Base-by-base conservation (phyloP, 2,113 vertebrate genomes). In the Baryphthengus martii region DNA sequence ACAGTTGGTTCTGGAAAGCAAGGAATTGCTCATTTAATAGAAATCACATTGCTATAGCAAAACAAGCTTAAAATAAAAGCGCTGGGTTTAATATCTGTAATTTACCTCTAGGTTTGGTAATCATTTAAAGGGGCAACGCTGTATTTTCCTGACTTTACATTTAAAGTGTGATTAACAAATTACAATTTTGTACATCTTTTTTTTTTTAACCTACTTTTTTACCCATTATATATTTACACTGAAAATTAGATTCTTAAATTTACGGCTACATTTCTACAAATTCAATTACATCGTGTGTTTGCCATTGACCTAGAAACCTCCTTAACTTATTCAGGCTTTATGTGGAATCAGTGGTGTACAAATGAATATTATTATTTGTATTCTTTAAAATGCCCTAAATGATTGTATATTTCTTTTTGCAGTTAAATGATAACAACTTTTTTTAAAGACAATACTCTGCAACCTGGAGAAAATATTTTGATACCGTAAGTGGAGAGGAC, bases 221-320 rank as follows among this genome's bases (percentile, higher is more conserved):
- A 72, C 67, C 47, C 56, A 3, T 65, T 66, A 37, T 16, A 76
- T 39, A 25, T 83, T 77, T 77, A 24, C 13, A 39, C 18, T 66
- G 71, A 74, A 85, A 83, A 73, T 45, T 11, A 20, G 29, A 11
- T 73, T 65, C 50, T 65, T 26, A 33, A 49, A 90, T 83, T 66
- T 73, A 37, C 28, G 71, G 35, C 70, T 58, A 7, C 17, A 3
- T 78, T 90, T 93, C 47, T 74, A 17, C 44, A 26, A 72, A 56
- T 73, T 88, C 45, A 29, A 2, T 89, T 33, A 0, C 35, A 42
- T 83, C 55, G 8, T 12, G 3, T 72, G 61, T 66, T 86, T 85
- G 49, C 83, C 56, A 39, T 28, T 96, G 96, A 96, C 92, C 95
- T 91, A 93, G 80, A 96, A 97, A 96, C 84, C 84, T 89, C n/a